phyloP scores from a whole-genome alignment of 2,888 invertebrate species.

The Eudemis profundana region DNA sequence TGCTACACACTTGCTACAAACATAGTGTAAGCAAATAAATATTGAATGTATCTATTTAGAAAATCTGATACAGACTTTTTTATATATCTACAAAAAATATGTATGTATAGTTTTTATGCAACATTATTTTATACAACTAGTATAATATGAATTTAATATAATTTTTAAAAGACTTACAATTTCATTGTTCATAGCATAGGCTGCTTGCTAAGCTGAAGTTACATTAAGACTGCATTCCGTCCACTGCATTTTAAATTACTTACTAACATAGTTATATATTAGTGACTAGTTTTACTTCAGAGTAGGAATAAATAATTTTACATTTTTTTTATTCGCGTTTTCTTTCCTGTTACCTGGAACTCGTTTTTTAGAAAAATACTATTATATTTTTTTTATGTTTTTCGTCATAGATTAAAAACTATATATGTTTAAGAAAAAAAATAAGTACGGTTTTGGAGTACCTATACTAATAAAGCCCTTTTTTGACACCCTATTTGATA shows the following conservation, averaged over 20 bases:
- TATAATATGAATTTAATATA: too few species aligned
- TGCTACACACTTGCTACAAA: slow-evolving; percentile 21
- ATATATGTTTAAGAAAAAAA: too few species aligned
- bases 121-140: too few species aligned
- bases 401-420: too few species aligned
- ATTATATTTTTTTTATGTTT: too few species aligned
- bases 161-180: neutral
- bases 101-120: neutral
- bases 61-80: too few species aligned
- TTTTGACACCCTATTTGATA: too few species aligned
- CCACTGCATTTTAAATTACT: neutral
- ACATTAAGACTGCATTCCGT: neutral
- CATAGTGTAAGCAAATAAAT: slow-evolving; percentile 12
- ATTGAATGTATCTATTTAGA: too few species aligned
- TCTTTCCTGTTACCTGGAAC: neutral
- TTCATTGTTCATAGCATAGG: neutral
- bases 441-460: too few species aligned
- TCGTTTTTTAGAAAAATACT: too few species aligned
- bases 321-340: neutral
- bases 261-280: neutral
- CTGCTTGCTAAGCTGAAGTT: neutral
- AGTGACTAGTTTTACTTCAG: neutral
- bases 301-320: neutral
- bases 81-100: neutral
- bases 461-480: too few species aligned